Evolutionary conservation across 1,140 invertebrate species (phyloP).

Genomic region (Drosophila elegans): DNA sequence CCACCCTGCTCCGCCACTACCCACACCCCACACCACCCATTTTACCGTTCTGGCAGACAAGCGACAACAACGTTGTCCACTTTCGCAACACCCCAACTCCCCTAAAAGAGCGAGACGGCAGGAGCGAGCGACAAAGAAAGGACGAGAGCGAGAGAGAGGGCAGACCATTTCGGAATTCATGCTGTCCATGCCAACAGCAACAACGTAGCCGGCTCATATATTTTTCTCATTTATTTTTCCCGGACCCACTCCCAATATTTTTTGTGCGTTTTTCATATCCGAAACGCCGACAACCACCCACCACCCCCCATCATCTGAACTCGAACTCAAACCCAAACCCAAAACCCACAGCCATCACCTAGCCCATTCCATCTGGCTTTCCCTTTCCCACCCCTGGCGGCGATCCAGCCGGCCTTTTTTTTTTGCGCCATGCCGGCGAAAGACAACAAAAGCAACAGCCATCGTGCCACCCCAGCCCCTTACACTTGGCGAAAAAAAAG

Average conservation of each 20-base stretch:
- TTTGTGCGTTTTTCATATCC: slow-evolving; percentile 83
- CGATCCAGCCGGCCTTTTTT: slow-evolving; percentile 73
- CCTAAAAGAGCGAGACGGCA: slow-evolving; percentile 20
- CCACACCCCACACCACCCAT: neutral
- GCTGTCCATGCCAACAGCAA: slow-evolving; percentile 73
- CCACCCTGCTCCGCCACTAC: slow-evolving; percentile 10
- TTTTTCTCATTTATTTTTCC: slow-evolving; percentile 82
- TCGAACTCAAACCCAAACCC: neutral
- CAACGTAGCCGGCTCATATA: slow-evolving; percentile 81
- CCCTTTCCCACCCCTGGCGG: slow-evolving; percentile 37
- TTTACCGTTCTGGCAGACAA: slow-evolving; percentile 60
- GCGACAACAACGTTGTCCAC: slow-evolving; percentile 82
- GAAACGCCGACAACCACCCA: slow-evolving; percentile 75
- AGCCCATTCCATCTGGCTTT: slow-evolving; percentile 6
- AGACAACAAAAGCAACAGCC: slow-evolving; percentile 58
- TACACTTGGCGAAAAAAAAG: slow-evolving; percentile 31
- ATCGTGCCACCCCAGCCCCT: neutral
- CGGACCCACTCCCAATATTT: slow-evolving; percentile 63
- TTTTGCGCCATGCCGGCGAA: slow-evolving; percentile 76
- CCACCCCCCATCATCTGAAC: neutral
- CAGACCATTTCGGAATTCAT: slow-evolving; percentile 45
- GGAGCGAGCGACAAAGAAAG: neutral
- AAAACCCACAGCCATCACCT: neutral
- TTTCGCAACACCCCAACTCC: slow-evolving; percentile 61
- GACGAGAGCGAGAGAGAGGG: slow-evolving; percentile 9